Evolutionary conservation across 2,888 invertebrate species (phyloP), one percentile per base, ranked within the genome.

Genomic region (Eremobia ochroleuca): DNA sequence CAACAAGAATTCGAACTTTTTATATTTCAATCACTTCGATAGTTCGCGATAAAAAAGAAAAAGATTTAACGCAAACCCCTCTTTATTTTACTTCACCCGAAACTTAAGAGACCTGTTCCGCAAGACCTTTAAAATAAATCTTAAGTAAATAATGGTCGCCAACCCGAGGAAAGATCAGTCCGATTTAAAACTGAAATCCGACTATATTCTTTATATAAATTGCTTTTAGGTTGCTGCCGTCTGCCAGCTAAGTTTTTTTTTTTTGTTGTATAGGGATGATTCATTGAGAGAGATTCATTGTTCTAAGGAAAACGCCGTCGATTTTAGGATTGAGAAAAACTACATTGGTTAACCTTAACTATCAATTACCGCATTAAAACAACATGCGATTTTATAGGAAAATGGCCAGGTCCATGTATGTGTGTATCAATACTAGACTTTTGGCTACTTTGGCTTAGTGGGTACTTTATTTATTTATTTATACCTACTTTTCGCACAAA

Each of bases 151-250:
- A 85, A 81, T 84, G 74, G 76, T 68, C 58, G 37, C 66, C 64
- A 70, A 73, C 49, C 72, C 77, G 59, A 77, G 15, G 80, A 83
- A 82, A 75, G 70, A 87, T 85, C 78, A 79, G 73, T 72, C 76
- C 62, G 79, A 81, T 83, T 88, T 85, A 76, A 85, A 81, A 79
- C 71, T 70, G 40, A 70, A 82, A 85, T 81, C 81, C 73, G 73
- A 88, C 82, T 84, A 65, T 78, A 77, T 77, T 75, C 77, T 46
- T 82, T 76, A 71, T 73, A 68, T 81, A 88, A 81, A 86, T 86
- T 82, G 76, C 65, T 82, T 73, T 79, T 64, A 69, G 59, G 76
- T 73, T 43, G 70, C 59, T 61, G 28, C 31, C 28, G 73, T 68
- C 75, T 49, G 74, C 65, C 46, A 71, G n/a, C 11, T 21, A 69